Base-by-base conservation (phyloP, 2,888 invertebrate genomes). In the Nomada lathburiana region DNA sequence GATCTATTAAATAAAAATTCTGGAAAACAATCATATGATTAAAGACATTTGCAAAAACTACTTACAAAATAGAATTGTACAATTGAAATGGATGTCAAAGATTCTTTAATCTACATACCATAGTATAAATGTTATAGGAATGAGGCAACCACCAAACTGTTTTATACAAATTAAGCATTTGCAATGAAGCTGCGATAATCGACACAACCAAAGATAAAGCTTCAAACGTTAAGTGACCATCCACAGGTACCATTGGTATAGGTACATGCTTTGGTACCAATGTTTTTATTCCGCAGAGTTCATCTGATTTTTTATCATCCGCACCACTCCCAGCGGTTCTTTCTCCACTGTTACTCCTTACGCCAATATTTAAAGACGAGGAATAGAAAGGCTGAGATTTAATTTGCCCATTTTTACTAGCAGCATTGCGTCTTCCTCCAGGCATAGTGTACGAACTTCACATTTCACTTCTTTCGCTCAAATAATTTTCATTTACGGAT, bases 91-190 rank as follows among this genome's bases (percentile, higher is more conserved):
- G 36, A 63, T 42, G n/a, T 26, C 42, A 42, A 57, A 10, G 63
- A 20, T n/a, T 23, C 18, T 59, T 50, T 18, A 44, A 69, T 67
- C 29, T 59, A 80, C 95, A 94, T 94, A 98, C 99, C 96, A 99
- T 96, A 80, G 98, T 97, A 92, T 98, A 97, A 90, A 96, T 96
- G 80, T 97, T 97, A 92, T 98, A 97, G 0, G 98, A 98, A 92
- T 99, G 97, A 0, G 98, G 98, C 71, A 99, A 94, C 99, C 99
- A 99, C 98, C 99, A 99, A 18, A 98, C 97, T 2, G 98, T 98
- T 88, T 98, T 96, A 92, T 99, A 99, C 53, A 99, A 95, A 94
- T 99, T 98, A 59, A 99, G 95, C 92, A 98, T 98, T 94, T 99
- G 99, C 75, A 99, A 95, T 73, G 96, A 97, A 29, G 98, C 96